phyloP scores from a whole-genome alignment of 1,140 invertebrate species.

The Papilio aristodemus region DNA sequence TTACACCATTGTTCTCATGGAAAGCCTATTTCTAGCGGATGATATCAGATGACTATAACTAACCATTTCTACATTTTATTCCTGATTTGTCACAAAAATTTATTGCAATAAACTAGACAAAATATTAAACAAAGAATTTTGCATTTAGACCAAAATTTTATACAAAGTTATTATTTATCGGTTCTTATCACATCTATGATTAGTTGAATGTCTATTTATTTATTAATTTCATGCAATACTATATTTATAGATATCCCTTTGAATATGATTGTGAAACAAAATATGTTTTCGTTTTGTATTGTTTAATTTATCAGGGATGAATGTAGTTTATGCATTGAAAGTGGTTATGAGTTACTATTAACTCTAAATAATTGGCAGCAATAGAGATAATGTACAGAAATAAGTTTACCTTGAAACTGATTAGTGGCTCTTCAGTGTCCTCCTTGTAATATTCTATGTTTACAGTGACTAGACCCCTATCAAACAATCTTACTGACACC shows the following conservation, averaged over 20 bases:
- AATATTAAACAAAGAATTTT: too few species aligned
- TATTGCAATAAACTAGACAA: too few species aligned
- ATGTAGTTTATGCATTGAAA: background rate
- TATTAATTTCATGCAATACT: background rate
- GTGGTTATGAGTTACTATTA: constrained; percentile 10
- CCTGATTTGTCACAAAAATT: too few species aligned
- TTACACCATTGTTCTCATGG: too few species aligned
- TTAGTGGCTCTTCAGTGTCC: constrained; percentile 85
- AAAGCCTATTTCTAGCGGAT: too few species aligned
- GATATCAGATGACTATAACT: too few species aligned
- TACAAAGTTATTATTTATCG: too few species aligned
- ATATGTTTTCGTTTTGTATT: constrained; percentile 7
- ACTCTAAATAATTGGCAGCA: constrained; percentile 13
- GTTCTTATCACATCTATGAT: background rate
- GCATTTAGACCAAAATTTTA: too few species aligned
- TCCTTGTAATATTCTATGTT: constrained; percentile 91
- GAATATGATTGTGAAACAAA: background rate
- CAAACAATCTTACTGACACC: constrained; percentile 86
- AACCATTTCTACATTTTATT: too few species aligned
- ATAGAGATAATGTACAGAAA: constrained; percentile 43
- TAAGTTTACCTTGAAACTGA: constrained; percentile 86
- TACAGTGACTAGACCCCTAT: constrained; percentile 87
- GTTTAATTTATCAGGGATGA: background rate
- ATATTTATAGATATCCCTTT: background rate
- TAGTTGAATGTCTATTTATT: background rate